These are phyloP conservation scores for Musca vetustissima DNA, from an alignment of 1,140 invertebrate species.

Conservation along the genomic window DNA sequence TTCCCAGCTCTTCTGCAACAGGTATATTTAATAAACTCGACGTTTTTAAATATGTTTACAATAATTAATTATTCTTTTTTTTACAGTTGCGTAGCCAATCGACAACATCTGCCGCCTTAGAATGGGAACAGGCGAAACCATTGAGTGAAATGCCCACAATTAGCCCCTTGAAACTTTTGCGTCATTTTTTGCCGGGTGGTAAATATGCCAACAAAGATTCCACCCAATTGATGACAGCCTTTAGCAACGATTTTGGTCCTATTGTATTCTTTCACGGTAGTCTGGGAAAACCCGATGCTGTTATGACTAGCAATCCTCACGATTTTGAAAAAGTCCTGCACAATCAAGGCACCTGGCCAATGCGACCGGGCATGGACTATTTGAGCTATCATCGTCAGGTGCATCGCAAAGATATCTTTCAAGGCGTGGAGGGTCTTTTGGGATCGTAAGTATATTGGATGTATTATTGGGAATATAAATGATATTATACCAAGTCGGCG, in stretches of 20 bases:
- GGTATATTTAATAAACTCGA: too few species aligned
- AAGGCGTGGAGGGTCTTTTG: constrained; percentile 37
- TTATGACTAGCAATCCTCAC: constrained; percentile 42
- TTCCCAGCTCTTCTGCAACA: too few species aligned
- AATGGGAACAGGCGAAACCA: constrained; percentile 25
- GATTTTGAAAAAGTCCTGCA: constrained; percentile 46
- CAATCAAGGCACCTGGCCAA: constrained; percentile 46
- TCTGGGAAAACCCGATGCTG: constrained; percentile 40
- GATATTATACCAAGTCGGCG: too few species aligned
- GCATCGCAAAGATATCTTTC: constrained; percentile 38
- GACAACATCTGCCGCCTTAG: not conserved
- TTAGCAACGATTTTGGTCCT: constrained; percentile 38
- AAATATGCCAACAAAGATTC: constrained; percentile 17
- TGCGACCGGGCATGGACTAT: constrained; percentile 38
- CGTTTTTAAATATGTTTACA: too few species aligned
- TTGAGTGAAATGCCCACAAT: constrained; percentile 25
- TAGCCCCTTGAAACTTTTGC: constrained; percentile 5
- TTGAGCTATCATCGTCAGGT: constrained; percentile 43
- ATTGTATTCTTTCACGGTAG: constrained; percentile 33
- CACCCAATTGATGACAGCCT: constrained; percentile 5
- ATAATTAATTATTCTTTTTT: too few species aligned
- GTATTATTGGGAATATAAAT: too few species aligned
- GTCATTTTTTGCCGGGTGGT: constrained; percentile 23
- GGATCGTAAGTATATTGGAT: constrained; percentile 34
- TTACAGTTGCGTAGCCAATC: too few species aligned